Conservation (phyloP, 2,113 vertebrate genomes). For the Muntiacus reevesi region DNA sequence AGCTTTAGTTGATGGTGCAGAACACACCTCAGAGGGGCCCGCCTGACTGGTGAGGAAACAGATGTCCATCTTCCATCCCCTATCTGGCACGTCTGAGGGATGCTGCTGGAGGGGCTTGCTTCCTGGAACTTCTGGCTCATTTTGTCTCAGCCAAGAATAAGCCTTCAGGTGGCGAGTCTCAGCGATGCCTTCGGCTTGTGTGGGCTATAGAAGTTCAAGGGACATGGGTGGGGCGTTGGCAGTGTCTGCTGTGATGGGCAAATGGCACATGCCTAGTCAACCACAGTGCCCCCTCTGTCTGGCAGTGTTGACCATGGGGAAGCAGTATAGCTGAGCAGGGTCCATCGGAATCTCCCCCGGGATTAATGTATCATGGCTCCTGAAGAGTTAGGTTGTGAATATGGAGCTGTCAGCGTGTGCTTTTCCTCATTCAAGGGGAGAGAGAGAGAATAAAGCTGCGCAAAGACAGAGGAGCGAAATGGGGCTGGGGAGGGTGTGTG, state of each 20-base stretch:
- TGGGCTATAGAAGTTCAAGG: background rate
- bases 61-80: background rate
- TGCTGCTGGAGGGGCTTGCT: background rate
- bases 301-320: background rate
- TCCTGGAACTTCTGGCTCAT: background rate
- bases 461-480: background rate
- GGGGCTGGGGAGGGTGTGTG: background rate
- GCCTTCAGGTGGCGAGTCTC: background rate
- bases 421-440: constrained; percentile 30
- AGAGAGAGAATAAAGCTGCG: background rate
- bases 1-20: background rate
- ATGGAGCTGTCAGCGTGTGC: background rate
- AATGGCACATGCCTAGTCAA: background rate
- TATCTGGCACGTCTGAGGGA: background rate
- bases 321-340: too few relatives aligned
- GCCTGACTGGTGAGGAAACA: background rate
- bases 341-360: background rate
- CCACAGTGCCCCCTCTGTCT: background rate
- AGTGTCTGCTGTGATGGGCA: background rate
- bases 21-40: background rate
- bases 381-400: background rate
- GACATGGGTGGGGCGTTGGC: background rate
- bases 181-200: background rate
- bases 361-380: background rate
- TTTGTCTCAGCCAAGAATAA: background rate